phyloP scores from a whole-genome alignment of 2,113 vertebrate species.

The Leptobrachium leishanense region DNA sequence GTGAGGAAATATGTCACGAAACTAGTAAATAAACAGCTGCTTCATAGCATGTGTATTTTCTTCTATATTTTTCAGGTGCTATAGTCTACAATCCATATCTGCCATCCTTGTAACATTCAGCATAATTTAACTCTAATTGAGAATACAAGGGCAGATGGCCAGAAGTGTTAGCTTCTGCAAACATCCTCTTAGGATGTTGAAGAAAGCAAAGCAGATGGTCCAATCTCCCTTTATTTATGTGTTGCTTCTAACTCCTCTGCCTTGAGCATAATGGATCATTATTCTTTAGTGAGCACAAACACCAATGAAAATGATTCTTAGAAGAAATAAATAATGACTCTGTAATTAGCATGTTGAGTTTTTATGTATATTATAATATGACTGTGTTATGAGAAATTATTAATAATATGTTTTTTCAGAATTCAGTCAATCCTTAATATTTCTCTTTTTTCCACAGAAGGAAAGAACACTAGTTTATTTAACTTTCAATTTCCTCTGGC shows the following conservation, averaged over 20 bases:
- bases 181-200: constrained; percentile 82
- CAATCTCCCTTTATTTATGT: constrained; percentile 97
- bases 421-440: too few species aligned
- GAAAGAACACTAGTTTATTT: too few species aligned
- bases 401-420: too few species aligned
- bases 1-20: constrained; percentile 68
- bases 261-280: constrained; percentile 96
- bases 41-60: constrained; percentile 75
- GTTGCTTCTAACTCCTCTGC: constrained; percentile 79
- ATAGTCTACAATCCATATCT: constrained; percentile 75
- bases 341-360: too few species aligned
- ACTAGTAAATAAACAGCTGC: constrained; percentile 80
- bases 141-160: constrained; percentile 96
- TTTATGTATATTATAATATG: too few species aligned
- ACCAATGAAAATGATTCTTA: constrained; percentile 92
- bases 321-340: too few species aligned
- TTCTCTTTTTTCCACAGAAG: too few species aligned
- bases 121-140: constrained; percentile 98
- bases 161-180: constrained; percentile 71
- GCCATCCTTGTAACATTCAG: constrained; percentile 71
- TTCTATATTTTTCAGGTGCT: constrained; percentile 77
- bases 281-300: constrained; percentile 91
- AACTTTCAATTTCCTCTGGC: too few species aligned
- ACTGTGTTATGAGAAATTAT: too few species aligned
- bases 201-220: constrained; percentile 98